A percentile compares a stretch with the other conserved stretches of the same genome.
phyloP scores from a whole-genome alignment of 2,113 vertebrate genomes.

The Eclectus roratus region DNA sequence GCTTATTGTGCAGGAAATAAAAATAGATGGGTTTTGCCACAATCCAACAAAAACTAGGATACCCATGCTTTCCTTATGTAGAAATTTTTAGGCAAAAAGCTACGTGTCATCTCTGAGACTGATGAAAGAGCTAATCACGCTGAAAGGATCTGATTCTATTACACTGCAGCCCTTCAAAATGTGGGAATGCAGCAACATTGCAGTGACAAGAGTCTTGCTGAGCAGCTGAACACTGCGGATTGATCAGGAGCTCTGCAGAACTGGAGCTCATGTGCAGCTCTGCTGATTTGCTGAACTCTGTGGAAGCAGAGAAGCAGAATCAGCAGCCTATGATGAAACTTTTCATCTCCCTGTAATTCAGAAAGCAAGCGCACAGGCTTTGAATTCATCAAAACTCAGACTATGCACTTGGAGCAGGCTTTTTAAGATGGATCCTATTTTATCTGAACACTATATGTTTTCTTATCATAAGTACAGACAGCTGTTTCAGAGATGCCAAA shows the following conservation, averaged over 20 bases:
- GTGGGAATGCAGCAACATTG: neutral
- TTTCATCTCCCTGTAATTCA: neutral
- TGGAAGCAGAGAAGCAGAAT: neutral
- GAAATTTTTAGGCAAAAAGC: neutral
- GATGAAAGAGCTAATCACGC: neutral
- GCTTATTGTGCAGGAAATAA: neutral
- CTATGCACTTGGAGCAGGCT: neutral
- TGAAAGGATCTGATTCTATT: neutral
- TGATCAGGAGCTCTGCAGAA: neutral
- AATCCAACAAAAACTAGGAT: neutral
- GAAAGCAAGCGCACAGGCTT: neutral
- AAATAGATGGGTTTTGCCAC: neutral
- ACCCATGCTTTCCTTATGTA: neutral
- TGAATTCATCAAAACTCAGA: neutral
- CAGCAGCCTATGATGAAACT: conserved; percentile 8
- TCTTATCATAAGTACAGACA: neutral
- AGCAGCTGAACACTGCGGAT: neutral
- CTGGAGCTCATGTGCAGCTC: neutral
- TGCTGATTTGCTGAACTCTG: neutral
- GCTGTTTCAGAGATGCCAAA: neutral
- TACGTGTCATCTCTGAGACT: neutral
- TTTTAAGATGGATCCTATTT: neutral
- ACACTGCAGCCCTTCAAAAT: neutral
- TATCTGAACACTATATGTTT: neutral
- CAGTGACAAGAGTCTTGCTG: neutral